Conservation (phyloP, 2,797 vertebrate genomes). For the Squalus acanthias region DNA sequence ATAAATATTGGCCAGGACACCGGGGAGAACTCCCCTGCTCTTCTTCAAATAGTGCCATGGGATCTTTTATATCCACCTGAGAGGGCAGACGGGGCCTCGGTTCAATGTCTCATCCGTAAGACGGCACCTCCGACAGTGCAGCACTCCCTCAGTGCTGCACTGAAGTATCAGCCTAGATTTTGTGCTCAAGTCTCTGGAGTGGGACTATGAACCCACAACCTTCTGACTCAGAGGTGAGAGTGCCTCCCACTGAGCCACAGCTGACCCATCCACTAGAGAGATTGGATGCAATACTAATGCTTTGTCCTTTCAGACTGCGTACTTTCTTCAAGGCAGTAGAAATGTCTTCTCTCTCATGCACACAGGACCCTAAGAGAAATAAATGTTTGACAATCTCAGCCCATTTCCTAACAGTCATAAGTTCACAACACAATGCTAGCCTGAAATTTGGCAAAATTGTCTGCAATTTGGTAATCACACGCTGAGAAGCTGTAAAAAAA, state of each 20-base stretch:
- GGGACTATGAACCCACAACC: background rate
- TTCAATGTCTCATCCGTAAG: background rate
- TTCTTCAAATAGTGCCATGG: background rate
- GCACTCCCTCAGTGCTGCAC: background rate
- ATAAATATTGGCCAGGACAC: background rate
- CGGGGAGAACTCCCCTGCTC: background rate
- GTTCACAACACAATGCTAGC: constrained; percentile 31
- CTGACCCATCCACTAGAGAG: too few relatives aligned
- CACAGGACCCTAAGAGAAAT: background rate
- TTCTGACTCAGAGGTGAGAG: background rate
- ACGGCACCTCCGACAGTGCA: background rate
- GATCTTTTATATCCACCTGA: background rate
- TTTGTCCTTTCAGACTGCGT: background rate
- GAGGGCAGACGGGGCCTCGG: background rate
- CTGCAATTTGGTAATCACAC: constrained; percentile 27
- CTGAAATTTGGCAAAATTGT: constrained; percentile 34
- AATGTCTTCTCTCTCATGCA: background rate
- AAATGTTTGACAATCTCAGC: constrained; percentile 32
- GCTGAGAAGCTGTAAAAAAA: background rate
- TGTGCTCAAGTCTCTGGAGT: background rate
- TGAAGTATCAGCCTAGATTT: background rate
- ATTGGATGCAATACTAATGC: background rate
- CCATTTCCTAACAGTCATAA: constrained; percentile 17
- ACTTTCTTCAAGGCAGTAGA: background rate
- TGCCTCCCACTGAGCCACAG: background rate